These are phyloP conservation scores for Lingula anatina DNA, from an alignment of 2,888 invertebrate genomes.

Conservation along the genomic window DNA sequence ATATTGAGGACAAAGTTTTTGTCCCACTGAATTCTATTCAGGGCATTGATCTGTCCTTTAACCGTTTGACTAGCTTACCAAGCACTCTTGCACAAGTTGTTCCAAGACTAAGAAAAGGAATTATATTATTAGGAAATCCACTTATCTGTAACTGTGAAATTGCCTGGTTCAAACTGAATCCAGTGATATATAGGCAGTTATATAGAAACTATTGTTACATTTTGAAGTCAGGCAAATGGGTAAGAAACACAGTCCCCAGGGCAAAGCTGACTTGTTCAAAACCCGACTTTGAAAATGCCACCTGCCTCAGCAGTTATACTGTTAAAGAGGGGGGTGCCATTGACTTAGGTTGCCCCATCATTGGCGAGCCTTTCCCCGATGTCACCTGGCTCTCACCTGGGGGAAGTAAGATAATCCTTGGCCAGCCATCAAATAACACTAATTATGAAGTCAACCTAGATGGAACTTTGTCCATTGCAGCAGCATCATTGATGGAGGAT, in stretches of 20 bases:
- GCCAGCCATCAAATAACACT: background rate
- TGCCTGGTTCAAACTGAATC: slow-evolving; percentile 20
- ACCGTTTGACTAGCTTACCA: slow-evolving; percentile 16
- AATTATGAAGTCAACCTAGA: slow-evolving; percentile 11
- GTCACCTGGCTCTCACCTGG: slow-evolving; percentile 18
- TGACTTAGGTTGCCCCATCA: slow-evolving; percentile 14
- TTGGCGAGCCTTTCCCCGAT: slow-evolving; percentile 21
- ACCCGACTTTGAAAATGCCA: too few relatives aligned
- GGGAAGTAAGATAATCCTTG: slow-evolving; percentile 4
- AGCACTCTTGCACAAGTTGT: slow-evolving; percentile 13
- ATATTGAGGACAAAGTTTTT: slow-evolving; percentile 12
- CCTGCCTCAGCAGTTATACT: too few relatives aligned
- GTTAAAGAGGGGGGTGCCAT: slow-evolving; percentile 11
- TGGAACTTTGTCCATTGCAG: slow-evolving; percentile 16
- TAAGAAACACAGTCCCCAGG: too few relatives aligned
- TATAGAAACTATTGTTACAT: too few relatives aligned
- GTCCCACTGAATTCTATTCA: slow-evolving; percentile 10
- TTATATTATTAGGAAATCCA: slow-evolving; percentile 18
- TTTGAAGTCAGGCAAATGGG: too few relatives aligned
- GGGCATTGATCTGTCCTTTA: slow-evolving; percentile 18
- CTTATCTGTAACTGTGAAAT: slow-evolving; percentile 26
- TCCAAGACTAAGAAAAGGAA: slow-evolving; percentile 8
- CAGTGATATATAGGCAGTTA: too few relatives aligned
- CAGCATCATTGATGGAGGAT: slow-evolving; percentile 9
- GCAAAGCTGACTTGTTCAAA: too few relatives aligned